Percentiles rank a stretch among this genome's conserved stretches.
phyloP scores from a whole-genome alignment of 2,113 vertebrate genomes.

The Sula dactylatra region DNA sequence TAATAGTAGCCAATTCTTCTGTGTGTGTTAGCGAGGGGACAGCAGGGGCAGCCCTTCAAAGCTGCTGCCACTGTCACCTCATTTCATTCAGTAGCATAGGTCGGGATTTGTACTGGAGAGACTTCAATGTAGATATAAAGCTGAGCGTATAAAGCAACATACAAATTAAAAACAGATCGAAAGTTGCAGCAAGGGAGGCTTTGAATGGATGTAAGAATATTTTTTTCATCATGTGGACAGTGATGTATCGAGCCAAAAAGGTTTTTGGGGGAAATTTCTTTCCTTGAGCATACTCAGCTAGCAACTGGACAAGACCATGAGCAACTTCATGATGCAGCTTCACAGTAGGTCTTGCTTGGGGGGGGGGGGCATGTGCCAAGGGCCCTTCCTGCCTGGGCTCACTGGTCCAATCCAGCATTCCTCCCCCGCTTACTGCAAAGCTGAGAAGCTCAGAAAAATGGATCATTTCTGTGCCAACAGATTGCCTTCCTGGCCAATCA shows the following conservation, averaged over 20 bases:
- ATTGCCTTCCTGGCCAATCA: constrained; percentile 61
- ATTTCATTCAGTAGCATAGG: not conserved
- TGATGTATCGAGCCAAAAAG: not conserved
- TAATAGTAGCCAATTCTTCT: not conserved
- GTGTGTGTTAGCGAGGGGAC: fast-evolving
- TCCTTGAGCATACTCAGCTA: fast-evolving
- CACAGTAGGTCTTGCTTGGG: not conserved
- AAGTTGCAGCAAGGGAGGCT: not conserved
- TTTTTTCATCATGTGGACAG: no score
- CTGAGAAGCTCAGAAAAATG: not conserved
- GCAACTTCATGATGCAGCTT: not conserved
- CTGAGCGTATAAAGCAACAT: not conserved
- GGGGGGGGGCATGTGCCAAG: no score
- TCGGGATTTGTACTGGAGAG: not conserved
- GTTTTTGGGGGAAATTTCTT: not conserved
- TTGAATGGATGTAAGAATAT: not conserved
- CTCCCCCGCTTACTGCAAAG: not conserved
- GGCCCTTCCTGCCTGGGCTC: not conserved
- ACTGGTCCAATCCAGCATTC: not conserved
- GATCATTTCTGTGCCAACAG: not conserved
- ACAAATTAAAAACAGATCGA: not conserved
- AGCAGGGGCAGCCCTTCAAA: not conserved
- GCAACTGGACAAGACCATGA: not conserved
- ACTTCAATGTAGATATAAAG: not conserved
- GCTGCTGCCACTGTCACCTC: not conserved